Evolutionary conservation across 2,888 invertebrate species (phyloP).

Genomic region (Epirrhoe tristata): DNA sequence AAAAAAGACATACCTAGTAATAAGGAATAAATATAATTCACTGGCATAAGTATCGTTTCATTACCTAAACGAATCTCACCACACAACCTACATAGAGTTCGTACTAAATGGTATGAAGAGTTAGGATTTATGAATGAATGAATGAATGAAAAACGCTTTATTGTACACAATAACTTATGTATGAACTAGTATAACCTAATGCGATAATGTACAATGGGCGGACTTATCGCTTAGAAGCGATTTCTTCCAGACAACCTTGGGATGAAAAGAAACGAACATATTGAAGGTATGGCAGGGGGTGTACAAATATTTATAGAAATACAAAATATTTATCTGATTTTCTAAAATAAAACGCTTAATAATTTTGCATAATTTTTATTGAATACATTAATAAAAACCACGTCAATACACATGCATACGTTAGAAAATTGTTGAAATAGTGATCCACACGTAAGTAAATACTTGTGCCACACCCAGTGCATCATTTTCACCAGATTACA

Average conservation of each 20-base stretch:
- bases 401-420: constrained; percentile 76
- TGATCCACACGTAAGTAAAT: constrained; percentile 64
- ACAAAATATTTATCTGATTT: neutral
- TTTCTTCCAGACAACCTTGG: no score
- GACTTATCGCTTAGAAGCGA: no score
- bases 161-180: no score
- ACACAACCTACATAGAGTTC: no score
- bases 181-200: no score
- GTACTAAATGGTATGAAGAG: no score
- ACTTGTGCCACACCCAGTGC: constrained; percentile 68
- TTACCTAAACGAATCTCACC: neutral
- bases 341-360: constrained; percentile 53
- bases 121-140: no score
- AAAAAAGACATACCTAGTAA: neutral
- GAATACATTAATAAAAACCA: constrained; percentile 79
- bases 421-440: constrained; percentile 69
- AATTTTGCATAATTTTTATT: constrained; percentile 66
- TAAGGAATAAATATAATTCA: constrained; percentile 14
- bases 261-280: no score
- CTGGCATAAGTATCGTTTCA: constrained; percentile 6
- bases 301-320: no score
- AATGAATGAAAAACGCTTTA: no score
- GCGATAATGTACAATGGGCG: no score
- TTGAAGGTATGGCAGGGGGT: no score
- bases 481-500: constrained; percentile 45